These are phyloP conservation scores for Pandemis heparana DNA, from an alignment of 2,888 invertebrate genomes.

Conservation along the genomic window DNA sequence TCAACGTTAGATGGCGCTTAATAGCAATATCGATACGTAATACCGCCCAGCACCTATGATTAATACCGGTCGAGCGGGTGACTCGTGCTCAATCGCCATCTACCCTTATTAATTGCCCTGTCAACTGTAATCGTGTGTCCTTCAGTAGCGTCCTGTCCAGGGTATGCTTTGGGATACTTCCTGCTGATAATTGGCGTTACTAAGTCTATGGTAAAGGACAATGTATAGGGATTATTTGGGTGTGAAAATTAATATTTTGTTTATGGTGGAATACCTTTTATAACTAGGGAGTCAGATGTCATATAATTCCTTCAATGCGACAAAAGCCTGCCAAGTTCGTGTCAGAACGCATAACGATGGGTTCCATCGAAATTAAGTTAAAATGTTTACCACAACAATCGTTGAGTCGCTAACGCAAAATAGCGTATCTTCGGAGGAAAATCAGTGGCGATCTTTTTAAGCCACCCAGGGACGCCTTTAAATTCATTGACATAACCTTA, in stretches of 20 bases:
- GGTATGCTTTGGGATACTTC: constrained; percentile 43
- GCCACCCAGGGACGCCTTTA: too few species aligned
- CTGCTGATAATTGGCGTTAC: constrained; percentile 26
- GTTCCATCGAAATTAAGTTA: too few species aligned
- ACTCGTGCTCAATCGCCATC: constrained; percentile 84
- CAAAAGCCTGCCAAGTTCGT: too few species aligned
- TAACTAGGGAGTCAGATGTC: not conserved
- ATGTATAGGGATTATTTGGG: not conserved
- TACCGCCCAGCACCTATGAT: constrained; percentile 72
- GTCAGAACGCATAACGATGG: too few species aligned
- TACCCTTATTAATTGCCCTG: constrained; percentile 85
- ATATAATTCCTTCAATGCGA: too few species aligned
- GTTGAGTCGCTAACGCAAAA: too few species aligned
- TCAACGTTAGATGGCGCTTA: not conserved
- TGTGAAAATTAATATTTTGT: not conserved
- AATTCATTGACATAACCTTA: too few species aligned
- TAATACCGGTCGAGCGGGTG: constrained; percentile 80
- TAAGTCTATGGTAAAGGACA: constrained; percentile 15
- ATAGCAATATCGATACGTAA: constrained; percentile 60
- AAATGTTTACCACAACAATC: too few species aligned
- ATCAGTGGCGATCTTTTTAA: too few species aligned
- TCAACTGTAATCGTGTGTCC: constrained; percentile 80
- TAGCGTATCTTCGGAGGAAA: too few species aligned
- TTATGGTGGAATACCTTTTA: not conserved
- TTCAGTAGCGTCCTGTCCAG: constrained; percentile 60